phyloP scores from a whole-genome alignment of 2,888 invertebrate species.

The Bedellia somnulentella region DNA sequence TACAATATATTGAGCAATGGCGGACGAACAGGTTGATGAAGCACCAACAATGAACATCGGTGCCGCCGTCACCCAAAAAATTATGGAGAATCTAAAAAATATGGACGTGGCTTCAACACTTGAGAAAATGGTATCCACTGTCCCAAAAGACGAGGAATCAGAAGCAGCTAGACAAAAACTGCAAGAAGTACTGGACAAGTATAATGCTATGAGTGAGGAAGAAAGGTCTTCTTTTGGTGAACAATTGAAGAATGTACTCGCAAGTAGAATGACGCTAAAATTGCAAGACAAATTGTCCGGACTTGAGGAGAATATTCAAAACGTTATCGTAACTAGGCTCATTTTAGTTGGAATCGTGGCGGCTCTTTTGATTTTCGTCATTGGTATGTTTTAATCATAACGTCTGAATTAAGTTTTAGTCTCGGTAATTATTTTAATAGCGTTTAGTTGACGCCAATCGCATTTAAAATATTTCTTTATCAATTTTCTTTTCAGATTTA shows the following conservation, averaged over 20 bases:
- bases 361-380: constrained; percentile 17
- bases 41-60: constrained; percentile 17
- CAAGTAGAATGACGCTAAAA: constrained; percentile 23
- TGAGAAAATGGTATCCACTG: constrained; percentile 27
- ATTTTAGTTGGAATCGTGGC: constrained; percentile 17
- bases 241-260: constrained; percentile 32
- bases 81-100: constrained; percentile 30
- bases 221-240: constrained; percentile 29
- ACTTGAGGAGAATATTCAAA: constrained; percentile 26
- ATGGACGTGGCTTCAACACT: constrained; percentile 31
- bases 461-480: no score
- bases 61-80: constrained; percentile 24
- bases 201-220: constrained; percentile 19
- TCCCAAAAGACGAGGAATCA: constrained; percentile 29
- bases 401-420: no score
- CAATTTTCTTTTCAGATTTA: no score
- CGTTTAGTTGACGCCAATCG: no score
- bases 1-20: constrained; percentile 18
- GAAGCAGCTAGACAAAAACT: constrained; percentile 26
- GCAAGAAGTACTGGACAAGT: constrained; percentile 24
- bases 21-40: constrained; percentile 13
- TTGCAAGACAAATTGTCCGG: constrained; percentile 27
- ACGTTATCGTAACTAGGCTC: constrained; percentile 25
- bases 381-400: constrained; percentile 14
- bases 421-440: no score